Percentiles rank a stretch among this genome's conserved stretches.
Conservation (phyloP, 2,888 invertebrate genomes). For the Dastarcus helophoroides region DNA sequence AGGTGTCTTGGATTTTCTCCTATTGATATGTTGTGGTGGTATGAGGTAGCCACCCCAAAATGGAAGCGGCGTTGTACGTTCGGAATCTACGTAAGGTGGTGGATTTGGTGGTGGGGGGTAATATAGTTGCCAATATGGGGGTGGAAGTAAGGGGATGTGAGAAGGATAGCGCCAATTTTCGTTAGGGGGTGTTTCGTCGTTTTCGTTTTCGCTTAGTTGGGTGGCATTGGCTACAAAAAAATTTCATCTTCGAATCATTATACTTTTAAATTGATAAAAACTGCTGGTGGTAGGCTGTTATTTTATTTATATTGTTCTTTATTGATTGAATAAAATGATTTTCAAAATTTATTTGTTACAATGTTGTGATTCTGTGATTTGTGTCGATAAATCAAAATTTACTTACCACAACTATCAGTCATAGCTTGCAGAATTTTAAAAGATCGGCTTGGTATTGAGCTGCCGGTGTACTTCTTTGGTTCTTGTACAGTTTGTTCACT, state of each 20-base stretch:
- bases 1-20: no score
- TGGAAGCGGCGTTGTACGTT: conserved; percentile 14
- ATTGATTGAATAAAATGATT: no score
- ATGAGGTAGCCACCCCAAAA: conserved; percentile 12
- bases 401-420: conserved; percentile 57
- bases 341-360: no score
- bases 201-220: conserved; percentile 29
- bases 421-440: conserved; percentile 71
- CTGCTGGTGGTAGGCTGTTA: conserved; percentile 22
- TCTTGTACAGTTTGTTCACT: conserved; percentile 57
- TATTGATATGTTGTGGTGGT: conserved; percentile 9
- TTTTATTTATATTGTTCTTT: conserved; percentile 2
- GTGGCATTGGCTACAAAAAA: conserved; percentile 37
- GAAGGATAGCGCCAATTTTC: conserved; percentile 15
- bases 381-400: no score
- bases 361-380: no score
- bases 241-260: conserved; percentile 10
- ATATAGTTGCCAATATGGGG: conserved; percentile 23
- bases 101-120: conserved; percentile 15
- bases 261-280: conserved; percentile 9
- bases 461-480: conserved; percentile 63
- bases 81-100: conserved; percentile 10
- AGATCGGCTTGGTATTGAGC: conserved; percentile 69
- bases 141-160: conserved; percentile 16
- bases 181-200: conserved; percentile 29